A percentile compares a stretch with the other conserved stretches of the same genome.
These are phyloP conservation scores for Callyntrura guangdongensis DNA, from an alignment of 2,888 invertebrate genomes.

Conservation along the genomic window DNA sequence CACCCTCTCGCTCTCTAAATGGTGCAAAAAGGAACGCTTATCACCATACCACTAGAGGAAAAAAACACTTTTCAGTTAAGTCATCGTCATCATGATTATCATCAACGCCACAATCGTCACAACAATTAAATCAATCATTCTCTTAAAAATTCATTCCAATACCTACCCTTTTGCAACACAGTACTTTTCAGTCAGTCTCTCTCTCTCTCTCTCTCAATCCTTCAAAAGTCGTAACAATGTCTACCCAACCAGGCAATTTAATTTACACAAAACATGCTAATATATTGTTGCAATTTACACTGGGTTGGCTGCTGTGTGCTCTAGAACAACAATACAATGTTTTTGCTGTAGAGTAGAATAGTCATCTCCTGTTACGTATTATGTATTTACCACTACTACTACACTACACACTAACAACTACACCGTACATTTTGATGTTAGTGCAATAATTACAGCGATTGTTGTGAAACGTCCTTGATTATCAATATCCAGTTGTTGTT, in stretches of 20 bases:
- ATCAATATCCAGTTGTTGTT: conserved; percentile 34
- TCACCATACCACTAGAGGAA: background rate
- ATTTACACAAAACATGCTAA: conserved; percentile 42
- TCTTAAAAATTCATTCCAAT: conserved; percentile 12
- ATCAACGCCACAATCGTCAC: conserved; percentile 24
- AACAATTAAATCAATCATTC: conserved; percentile 33
- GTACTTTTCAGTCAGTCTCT: background rate
- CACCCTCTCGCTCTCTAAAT: too few species aligned
- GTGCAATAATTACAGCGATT: background rate
- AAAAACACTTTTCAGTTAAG: background rate
- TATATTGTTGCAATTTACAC: conserved; percentile 33
- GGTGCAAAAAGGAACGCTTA: conserved; percentile 20
- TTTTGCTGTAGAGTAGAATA: too few species aligned
- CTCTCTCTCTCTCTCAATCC: too few species aligned
- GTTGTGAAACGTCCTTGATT: conserved; percentile 50
- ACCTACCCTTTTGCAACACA: background rate
- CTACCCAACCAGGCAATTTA: conserved; percentile 9
- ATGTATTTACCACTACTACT: background rate
- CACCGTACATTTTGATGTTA: background rate
- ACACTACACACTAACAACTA: too few species aligned
- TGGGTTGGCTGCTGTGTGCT: background rate
- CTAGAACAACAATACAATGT: background rate
- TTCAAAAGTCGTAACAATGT: too few species aligned
- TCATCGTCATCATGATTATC: conserved; percentile 39
- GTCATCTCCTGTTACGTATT: background rate